Evolutionary conservation across 2,113 vertebrate species (phyloP).

Genomic region (Todiramphus saurophagus): DNA sequence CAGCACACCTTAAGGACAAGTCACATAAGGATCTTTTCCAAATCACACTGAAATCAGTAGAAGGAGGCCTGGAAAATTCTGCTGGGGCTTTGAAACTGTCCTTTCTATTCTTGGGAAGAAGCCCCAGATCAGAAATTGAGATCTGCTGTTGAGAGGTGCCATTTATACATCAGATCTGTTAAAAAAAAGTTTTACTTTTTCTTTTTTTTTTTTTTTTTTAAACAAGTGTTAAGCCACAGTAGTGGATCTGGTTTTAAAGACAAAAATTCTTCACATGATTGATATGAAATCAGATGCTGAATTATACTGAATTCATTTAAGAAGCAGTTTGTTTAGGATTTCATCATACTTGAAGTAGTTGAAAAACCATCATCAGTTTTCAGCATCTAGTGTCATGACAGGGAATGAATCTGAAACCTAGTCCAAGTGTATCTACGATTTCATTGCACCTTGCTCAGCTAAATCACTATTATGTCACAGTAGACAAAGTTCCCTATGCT

Average conservation of each 20-base stretch:
- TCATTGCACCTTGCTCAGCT: not conserved
- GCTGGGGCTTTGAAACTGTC: not conserved
- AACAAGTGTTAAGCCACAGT: not conserved
- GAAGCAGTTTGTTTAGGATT: not conserved
- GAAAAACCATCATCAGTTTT: not conserved
- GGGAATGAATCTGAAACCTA: not conserved
- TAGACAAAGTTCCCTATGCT: not conserved
- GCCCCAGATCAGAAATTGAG: not conserved
- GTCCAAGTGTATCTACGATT: not conserved
- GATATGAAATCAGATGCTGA: not conserved
- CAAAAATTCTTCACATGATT: not conserved
- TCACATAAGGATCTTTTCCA: not conserved
- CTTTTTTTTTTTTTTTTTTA: not conserved
- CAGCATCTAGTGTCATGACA: not conserved
- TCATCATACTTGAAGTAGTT: not conserved
- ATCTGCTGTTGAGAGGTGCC: not conserved
- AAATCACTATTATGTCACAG: not conserved
- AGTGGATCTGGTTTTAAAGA: not conserved
- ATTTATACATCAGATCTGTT: not conserved
- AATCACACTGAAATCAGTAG: not conserved
- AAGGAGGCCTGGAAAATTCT: not conserved
- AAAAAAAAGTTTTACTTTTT: not conserved
- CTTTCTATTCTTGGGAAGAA: not conserved
- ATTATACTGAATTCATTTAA: not conserved
- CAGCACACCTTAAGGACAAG: not conserved